A percentile compares a stretch with the other conserved stretches of the same genome.
Conservation (phyloP, 2,888 invertebrate species). For the Campoplex nolae region DNA sequence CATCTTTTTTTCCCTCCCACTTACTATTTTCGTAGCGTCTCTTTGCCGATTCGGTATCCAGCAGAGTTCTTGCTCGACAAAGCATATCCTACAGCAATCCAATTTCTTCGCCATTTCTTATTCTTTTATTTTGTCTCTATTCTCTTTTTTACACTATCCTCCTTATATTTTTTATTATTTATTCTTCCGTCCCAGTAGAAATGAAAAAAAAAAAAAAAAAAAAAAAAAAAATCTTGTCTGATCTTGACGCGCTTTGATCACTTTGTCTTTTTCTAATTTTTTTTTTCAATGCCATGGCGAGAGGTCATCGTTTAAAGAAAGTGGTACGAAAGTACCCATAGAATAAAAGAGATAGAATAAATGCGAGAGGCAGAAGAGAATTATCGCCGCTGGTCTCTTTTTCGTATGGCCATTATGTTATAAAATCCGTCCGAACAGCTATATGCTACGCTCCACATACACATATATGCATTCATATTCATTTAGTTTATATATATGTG, state of each 20-base stretch:
- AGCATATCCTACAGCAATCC: constrained; percentile 68
- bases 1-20: background rate
- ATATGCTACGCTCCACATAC: background rate
- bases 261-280: constrained; percentile 7
- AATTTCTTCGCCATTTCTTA: constrained; percentile 63
- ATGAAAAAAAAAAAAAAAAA: no score
- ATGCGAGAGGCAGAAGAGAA: constrained; percentile 17
- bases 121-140: constrained; percentile 7
- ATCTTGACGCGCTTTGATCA: constrained; percentile 26
- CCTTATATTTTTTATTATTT: constrained; percentile 32
- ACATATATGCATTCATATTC: background rate
- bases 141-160: constrained; percentile 2
- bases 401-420: constrained; percentile 40
- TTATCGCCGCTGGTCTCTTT: constrained; percentile 40
- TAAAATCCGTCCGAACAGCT: constrained; percentile 48
- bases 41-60: constrained; percentile 53
- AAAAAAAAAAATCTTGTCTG: constrained; percentile 33
- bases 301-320: background rate
- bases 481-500: background rate
- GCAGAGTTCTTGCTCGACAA: constrained; percentile 53
- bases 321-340: background rate
- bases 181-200: constrained; percentile 39
- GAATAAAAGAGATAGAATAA: constrained; percentile 16
- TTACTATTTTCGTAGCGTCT: constrained; percentile 48
- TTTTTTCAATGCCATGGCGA: constrained; percentile 12